Conservation (phyloP, 2,797 vertebrate genomes). For the Darevskia nairensis region DNA sequence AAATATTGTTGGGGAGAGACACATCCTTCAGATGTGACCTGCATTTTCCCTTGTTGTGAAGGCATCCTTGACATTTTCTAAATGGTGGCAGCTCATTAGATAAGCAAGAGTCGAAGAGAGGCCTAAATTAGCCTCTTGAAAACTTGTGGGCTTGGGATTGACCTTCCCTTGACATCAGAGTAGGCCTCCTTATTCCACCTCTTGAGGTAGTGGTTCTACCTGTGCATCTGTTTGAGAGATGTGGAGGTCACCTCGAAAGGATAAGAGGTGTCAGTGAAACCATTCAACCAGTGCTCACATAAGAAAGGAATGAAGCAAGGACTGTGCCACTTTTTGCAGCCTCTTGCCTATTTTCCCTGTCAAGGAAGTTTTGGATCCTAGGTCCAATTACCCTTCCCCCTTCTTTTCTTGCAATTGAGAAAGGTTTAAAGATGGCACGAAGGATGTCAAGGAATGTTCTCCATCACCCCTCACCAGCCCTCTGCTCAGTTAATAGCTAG, state of each 20-base stretch:
- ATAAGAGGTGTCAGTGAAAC: neutral
- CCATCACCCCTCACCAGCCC: slow-evolving; percentile 6
- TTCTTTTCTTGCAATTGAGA: neutral
- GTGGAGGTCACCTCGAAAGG: neutral
- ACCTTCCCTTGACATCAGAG: neutral
- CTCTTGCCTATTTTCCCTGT: neutral
- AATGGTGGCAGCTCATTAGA: neutral
- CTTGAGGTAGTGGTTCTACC: neutral
- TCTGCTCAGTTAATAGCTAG: slow-evolving; percentile 38
- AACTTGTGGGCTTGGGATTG: neutral
- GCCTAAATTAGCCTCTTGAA: neutral
- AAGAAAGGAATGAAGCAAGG: neutral
- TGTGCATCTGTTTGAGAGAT: neutral
- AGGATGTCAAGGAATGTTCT: slow-evolving; percentile 42
- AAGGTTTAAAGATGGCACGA: neutral
- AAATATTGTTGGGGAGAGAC: neutral
- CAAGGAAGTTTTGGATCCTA: neutral
- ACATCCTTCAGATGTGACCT: neutral
- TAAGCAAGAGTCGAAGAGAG: neutral
- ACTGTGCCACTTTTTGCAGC: neutral
- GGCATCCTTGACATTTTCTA: neutral
- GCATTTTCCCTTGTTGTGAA: slow-evolving; percentile 4
- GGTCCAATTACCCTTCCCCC: neutral
- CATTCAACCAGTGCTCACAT: neutral
- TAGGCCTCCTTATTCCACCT: slow-evolving; percentile 12